Percentiles rank a stretch among this genome's conserved stretches.
phyloP scores from a whole-genome alignment of 1,140 invertebrate genomes.

The Drosophila burlai region DNA sequence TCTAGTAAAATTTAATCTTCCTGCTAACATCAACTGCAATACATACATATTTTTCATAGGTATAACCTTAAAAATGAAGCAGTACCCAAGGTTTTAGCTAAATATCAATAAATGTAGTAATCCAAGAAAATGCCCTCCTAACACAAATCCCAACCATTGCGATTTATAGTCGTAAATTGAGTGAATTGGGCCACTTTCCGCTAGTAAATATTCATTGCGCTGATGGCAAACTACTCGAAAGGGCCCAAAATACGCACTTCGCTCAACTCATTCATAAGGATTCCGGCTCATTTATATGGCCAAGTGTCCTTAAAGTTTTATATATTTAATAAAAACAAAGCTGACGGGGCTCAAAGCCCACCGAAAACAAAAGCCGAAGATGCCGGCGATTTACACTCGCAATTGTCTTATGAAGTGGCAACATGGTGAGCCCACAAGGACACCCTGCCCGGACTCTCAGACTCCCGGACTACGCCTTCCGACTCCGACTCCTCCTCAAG shows the following conservation, averaged over 20 bases:
- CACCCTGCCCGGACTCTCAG: background rate
- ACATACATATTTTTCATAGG: too few species aligned
- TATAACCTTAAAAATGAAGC: too few species aligned
- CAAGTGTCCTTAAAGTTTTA: conserved; percentile 55
- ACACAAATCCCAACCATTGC: conserved; percentile 1
- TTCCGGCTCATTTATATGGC: conserved; percentile 31
- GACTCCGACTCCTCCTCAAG: conserved; percentile 10
- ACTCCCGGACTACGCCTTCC: too few species aligned
- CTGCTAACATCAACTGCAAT: too few species aligned
- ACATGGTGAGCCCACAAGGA: conserved; percentile 40
- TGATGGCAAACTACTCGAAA: conserved; percentile 21
- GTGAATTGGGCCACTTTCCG: conserved; percentile 17
- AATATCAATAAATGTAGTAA: conserved; percentile 1
- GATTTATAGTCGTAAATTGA: conserved; percentile 17
- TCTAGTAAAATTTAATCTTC: too few species aligned
- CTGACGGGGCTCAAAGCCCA: conserved; percentile 27
- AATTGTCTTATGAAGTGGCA: conserved; percentile 79
- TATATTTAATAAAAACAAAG: conserved; percentile 67
- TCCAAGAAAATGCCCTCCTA: background rate
- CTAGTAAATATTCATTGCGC: conserved; percentile 37
- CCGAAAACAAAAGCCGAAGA: conserved; percentile 28
- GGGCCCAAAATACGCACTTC: background rate
- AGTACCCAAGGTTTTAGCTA: background rate
- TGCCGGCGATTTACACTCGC: conserved; percentile 64
- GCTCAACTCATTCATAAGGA: conserved; percentile 32